Conservation (phyloP, 2,113 vertebrate genomes). For the Gallinago undulata region DNA sequence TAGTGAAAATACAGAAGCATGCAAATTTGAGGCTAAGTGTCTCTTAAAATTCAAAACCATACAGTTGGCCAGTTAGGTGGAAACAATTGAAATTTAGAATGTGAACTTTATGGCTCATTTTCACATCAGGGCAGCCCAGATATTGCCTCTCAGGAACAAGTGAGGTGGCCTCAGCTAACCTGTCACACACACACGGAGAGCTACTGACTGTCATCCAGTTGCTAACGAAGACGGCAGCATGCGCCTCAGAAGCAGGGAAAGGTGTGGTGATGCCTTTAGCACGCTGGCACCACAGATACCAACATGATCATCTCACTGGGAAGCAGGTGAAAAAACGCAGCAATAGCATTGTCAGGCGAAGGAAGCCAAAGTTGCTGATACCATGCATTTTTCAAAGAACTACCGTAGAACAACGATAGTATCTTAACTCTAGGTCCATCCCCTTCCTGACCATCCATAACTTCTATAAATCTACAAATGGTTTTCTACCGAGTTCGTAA, state of each 20-base stretch:
- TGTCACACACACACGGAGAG: background rate
- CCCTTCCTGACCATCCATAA: background rate
- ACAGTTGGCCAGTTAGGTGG: background rate
- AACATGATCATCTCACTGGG: background rate
- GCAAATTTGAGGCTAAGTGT: background rate
- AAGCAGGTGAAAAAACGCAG: background rate
- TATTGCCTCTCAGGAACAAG: fast-evolving
- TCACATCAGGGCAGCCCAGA: background rate
- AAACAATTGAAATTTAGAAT: background rate
- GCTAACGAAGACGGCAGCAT: background rate
- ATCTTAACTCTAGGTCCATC: background rate
- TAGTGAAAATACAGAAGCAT: background rate
- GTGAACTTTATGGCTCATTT: background rate
- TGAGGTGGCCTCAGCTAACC: background rate
- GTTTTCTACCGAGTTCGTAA: background rate
- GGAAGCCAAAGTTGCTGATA: background rate
- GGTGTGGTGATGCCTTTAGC: background rate
- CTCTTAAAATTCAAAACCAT: background rate
- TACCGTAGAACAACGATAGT: background rate
- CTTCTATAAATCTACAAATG: background rate
- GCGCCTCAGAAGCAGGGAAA: background rate
- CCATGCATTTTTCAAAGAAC: background rate
- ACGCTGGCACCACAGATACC: background rate
- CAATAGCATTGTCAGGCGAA: background rate
- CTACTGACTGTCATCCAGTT: background rate